Base-by-base conservation (phyloP, 2,888 invertebrate species). In the Gryllus longicercus region DNA sequence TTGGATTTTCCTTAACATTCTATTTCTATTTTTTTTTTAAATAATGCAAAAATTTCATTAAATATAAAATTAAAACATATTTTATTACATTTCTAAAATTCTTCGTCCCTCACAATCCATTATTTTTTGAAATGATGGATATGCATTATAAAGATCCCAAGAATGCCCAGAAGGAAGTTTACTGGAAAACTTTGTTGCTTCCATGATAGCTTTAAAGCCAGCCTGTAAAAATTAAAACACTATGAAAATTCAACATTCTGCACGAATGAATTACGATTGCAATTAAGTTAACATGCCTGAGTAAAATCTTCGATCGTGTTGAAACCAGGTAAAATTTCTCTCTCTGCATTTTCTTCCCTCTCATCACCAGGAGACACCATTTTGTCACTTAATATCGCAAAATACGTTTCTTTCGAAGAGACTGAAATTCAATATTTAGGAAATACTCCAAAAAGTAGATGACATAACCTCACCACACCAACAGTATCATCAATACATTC, bases 101-200 rank as follows among this genome's bases (percentile, higher is more conserved):
- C 91, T 90, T 82, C 91, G 89, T 8, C 92, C 90, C 85, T 95
- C 91, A 77, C 89, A 86, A 82, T 90, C 90, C 84, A 93, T 90
- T 11, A 93, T 89, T 83, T 90, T 89, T 74, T 91, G 90, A 85
- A 96, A 96, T 23, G 92, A 91, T 10, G 93, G 91, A 86, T 92
- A 93, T n/a, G 94, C 93, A 79, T 91, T 91, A 85, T 94, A 95
- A 81, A 93, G 91, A 84, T 93, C 91, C 85, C 92, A 93, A 76
- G 95, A 91, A 74, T 91, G 87, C 74, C 92, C 93, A 76, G 89
- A 87, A 0, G 96, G 96, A 82, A 96, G 88, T 21, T 89, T 88
- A 86, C 95, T 96, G 0, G 94, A 90, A 21, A 90, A 88, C 85
- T 91, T 92, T 16, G 94, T 93, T 8, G 93, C 92, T 85, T 91